A percentile compares a stretch with the other conserved stretches of the same genome.
Conservation (phyloP, 23 tunicate genomes). For the Styela plicata region DNA sequence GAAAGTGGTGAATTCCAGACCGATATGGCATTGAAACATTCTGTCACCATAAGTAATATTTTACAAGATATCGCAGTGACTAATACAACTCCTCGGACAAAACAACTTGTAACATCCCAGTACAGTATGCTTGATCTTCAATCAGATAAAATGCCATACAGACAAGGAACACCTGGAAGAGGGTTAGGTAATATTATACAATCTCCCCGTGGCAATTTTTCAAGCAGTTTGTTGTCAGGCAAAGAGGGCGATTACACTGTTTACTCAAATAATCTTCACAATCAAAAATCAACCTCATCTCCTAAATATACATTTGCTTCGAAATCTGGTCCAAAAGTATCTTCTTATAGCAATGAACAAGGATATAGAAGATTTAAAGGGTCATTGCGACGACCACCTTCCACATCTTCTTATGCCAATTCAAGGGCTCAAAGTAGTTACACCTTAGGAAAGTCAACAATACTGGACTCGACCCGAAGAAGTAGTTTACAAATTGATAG, state of each 20-base stretch:
- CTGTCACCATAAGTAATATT: background rate
- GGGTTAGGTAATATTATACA: background rate
- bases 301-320: background rate
- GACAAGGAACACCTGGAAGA: background rate
- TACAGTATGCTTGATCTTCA: background rate
- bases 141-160: background rate
- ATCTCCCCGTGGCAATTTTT: background rate
- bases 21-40: background rate
- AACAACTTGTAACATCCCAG: conserved; percentile 38
- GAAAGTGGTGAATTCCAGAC: background rate
- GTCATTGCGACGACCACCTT: conserved; percentile 9
- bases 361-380: conserved; percentile 22
- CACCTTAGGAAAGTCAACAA: background rate
- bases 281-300: background rate
- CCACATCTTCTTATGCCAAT: background rate
- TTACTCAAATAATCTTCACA: background rate
- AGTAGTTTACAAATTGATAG: too few species aligned
- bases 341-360: background rate
- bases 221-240: background rate
- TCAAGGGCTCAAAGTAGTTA: background rate
- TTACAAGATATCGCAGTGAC: conserved; percentile 39
- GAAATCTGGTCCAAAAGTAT: background rate
- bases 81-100: conserved; percentile 39
- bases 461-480: background rate
- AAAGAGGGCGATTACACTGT: background rate